Conservation (phyloP, 2,888 invertebrate genomes). For the Malthinus flaveolus region DNA sequence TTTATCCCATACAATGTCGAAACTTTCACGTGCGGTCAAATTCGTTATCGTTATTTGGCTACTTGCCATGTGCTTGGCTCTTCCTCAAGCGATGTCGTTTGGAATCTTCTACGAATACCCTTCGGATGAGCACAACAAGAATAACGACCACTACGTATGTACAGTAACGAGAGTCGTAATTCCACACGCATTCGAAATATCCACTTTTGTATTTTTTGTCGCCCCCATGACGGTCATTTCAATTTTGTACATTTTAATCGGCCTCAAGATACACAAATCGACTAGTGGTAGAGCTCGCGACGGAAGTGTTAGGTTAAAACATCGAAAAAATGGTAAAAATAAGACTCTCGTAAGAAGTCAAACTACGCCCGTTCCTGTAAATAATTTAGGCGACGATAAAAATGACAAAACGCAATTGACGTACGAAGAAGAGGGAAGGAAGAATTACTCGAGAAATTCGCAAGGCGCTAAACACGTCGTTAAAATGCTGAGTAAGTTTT, state of each 20-base stretch:
- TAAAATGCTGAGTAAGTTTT: slow-evolving; percentile 63
- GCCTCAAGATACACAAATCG: slow-evolving; percentile 52
- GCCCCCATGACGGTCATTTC: slow-evolving; percentile 64
- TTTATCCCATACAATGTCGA: slow-evolving; percentile 80
- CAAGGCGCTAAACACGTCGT: slow-evolving; percentile 56
- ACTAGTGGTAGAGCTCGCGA: slow-evolving; percentile 44
- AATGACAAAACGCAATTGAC: slow-evolving; percentile 32
- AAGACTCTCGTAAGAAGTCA: slow-evolving; percentile 37
- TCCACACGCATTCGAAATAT: slow-evolving; percentile 57
- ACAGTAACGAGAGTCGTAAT: slow-evolving; percentile 50
- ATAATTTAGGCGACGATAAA: slow-evolving; percentile 32
- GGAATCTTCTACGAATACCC: slow-evolving; percentile 61
- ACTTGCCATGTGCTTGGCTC: slow-evolving; percentile 71
- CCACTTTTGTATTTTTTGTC: slow-evolving; percentile 63
- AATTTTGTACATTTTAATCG: slow-evolving; percentile 59
- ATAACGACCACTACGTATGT: slow-evolving; percentile 48
- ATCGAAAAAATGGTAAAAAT: slow-evolving; percentile 42
- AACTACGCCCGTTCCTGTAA: slow-evolving; percentile 33
- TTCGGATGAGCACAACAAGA: slow-evolving; percentile 41
- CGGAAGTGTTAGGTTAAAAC: slow-evolving; percentile 50
- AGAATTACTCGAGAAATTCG: slow-evolving; percentile 51
- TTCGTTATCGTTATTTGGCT: slow-evolving; percentile 77
- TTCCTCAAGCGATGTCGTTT: slow-evolving; percentile 81
- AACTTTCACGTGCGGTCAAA: slow-evolving; percentile 78
- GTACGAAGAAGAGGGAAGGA: slow-evolving; percentile 48